A percentile compares a stretch with the other conserved stretches of the same genome.
Conservation (phyloP, 2,888 invertebrate genomes). For the Rosalia funebris region DNA sequence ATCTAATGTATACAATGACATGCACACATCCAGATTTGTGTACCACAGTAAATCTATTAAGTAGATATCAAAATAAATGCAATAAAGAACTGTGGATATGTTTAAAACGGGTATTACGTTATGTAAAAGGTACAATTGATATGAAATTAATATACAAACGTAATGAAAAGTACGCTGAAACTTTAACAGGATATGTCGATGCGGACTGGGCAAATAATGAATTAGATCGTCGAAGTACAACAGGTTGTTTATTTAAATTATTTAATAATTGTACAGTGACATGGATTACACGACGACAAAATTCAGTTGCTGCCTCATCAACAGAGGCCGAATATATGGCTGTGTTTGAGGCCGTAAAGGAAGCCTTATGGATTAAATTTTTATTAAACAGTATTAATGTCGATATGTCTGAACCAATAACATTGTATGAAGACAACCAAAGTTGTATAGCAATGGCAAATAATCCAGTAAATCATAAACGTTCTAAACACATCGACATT, state of each 20-base stretch:
- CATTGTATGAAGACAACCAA: constrained; percentile 8
- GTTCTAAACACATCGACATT: no score
- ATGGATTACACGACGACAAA: no score
- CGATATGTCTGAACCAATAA: constrained; percentile 8
- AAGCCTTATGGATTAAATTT: constrained; percentile 20
- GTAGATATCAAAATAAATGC: no score
- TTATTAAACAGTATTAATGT: no score
- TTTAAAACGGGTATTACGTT: not conserved
- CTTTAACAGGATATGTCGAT: constrained; percentile 9
- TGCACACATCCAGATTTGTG: not conserved
- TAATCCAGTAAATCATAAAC: no score
- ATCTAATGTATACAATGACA: not conserved
- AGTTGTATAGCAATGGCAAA: no score
- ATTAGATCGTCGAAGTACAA: constrained; percentile 11
- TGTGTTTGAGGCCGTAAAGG: constrained; percentile 17
- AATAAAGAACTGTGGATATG: not conserved
- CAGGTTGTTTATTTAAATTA: constrained; percentile 5
- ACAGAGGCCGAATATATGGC: no score
- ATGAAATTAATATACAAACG: constrained; percentile 10
- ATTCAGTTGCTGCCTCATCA: no score
- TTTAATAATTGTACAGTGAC: not conserved
- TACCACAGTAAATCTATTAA: no score
- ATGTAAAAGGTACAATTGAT: no score
- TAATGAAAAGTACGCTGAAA: not conserved
- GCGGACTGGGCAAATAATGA: no score